Evolutionary conservation across 2,797 vertebrate genomes (phyloP).

Genomic region (Taenioides sp.): DNA sequence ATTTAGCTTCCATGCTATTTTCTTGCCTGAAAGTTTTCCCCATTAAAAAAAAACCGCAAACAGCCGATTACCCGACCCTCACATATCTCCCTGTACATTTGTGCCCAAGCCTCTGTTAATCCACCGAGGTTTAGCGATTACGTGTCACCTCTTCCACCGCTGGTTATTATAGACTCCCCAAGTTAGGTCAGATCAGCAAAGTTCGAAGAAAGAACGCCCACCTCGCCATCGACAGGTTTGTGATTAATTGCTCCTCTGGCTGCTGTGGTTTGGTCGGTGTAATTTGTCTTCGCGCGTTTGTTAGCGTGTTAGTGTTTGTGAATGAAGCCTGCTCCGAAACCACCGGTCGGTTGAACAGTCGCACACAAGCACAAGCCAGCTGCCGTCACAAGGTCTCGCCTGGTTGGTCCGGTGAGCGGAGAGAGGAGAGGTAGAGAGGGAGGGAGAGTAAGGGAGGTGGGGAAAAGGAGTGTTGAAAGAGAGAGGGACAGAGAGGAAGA

Average conservation of each 20-base stretch:
- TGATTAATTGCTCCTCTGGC: slow-evolving; percentile 22
- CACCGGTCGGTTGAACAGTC: slow-evolving; percentile 10
- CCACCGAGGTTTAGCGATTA: slow-evolving; percentile 6
- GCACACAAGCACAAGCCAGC: no score
- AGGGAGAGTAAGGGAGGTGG: not conserved
- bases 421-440: not conserved
- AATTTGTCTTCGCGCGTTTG: not conserved
- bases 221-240: slow-evolving; percentile 4
- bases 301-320: slow-evolving; percentile 13
- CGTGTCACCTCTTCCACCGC: not conserved
- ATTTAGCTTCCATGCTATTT: not conserved
- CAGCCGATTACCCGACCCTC: not conserved
- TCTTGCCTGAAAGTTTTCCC: not conserved
- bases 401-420: slow-evolving; percentile 60
- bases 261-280: not conserved
- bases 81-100: not conserved
- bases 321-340: slow-evolving; percentile 21
- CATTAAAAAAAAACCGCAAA: not conserved
- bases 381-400: slow-evolving; percentile 32
- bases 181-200: slow-evolving; percentile 14
- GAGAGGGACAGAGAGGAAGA: not conserved
- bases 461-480: no score
- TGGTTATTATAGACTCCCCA: slow-evolving; percentile 19
- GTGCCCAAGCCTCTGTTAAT: not conserved
- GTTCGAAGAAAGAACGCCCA: slow-evolving; percentile 8